Percentiles rank a stretch among this genome's conserved stretches.
Evolutionary conservation across 2,797 vertebrate species (phyloP).

Genomic region (Sparus aurata): DNA sequence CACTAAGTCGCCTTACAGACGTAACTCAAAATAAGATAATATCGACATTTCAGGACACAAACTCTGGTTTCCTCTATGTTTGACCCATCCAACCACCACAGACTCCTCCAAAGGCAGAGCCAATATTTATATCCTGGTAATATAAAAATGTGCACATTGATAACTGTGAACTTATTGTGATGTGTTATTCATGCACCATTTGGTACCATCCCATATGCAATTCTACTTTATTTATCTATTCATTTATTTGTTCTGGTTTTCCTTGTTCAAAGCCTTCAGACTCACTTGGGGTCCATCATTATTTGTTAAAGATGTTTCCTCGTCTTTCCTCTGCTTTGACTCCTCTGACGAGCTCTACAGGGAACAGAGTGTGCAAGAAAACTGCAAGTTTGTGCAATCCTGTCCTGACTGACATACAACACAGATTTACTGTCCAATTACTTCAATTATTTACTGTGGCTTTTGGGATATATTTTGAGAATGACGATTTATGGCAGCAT

Average conservation of each 20-base stretch:
- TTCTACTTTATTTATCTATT: too few relatives aligned
- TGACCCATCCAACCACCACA: too few relatives aligned
- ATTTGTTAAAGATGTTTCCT: constrained; percentile 8
- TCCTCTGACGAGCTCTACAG: not conserved
- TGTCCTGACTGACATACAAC: constrained; percentile 6
- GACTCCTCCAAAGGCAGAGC: too few relatives aligned
- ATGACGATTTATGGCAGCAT: constrained; percentile 23
- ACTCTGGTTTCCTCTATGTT: too few relatives aligned
- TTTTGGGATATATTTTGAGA: constrained; percentile 25
- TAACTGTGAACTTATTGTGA: too few relatives aligned
- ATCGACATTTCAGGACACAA: too few relatives aligned
- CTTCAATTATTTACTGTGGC: constrained; percentile 5
- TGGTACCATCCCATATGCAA: too few relatives aligned
- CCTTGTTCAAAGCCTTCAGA: not conserved
- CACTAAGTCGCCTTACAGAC: too few relatives aligned
- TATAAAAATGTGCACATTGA: too few relatives aligned
- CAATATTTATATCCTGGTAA: too few relatives aligned
- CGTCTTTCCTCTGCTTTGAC: not conserved
- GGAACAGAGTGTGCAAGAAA: constrained; percentile 11
- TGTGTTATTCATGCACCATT: too few relatives aligned
- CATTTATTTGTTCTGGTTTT: not conserved
- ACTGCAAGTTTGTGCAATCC: constrained; percentile 1
- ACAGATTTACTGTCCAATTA: constrained; percentile 31
- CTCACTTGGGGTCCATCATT: not conserved
- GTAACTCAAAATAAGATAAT: too few relatives aligned